Evolutionary conservation across 2,113 vertebrate species (phyloP), one percentile per base, ranked within the genome.

Genomic region (Plotosus lineatus): DNA sequence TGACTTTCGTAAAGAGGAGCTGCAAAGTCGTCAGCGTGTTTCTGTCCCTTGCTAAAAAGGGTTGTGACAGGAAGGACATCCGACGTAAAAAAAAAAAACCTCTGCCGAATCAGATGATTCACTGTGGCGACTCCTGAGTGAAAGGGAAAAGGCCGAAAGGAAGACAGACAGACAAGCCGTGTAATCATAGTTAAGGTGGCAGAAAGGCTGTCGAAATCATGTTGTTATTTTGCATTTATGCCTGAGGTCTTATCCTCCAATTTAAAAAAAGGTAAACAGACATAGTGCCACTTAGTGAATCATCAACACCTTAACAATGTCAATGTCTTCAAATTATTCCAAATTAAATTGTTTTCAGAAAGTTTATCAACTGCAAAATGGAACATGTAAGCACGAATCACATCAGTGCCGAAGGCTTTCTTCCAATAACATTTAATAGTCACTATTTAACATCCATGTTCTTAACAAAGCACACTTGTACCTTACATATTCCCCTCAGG

Each of bases 401-500:
- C 38, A 73, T 63, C 21, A 40, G 23, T 42, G 79, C 56, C 23
- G 5, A 75, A 55, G 46, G 58, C 73, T n/a, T 33, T 75, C 72
- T 44, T 65, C 58, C 40, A 53, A 61, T 60, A 60, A 53, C n/a
- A 40, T 60, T 60, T 73, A 73, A 73, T 48, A 36, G 42, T 42
- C 28, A 46, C n/a, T 19, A 56, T 63, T n/a, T n/a, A n/a, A n/a
- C n/a, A n/a, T n/a, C n/a, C 6, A 74, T 74, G 31, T 74, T 74
- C 56, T 63, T 23, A 48, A 50, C 40, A 42, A 60, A n/a, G 4
- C 40, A 26, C 5, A 7, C 11, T 50, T 56, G 3, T 36, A 55
- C 36, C 50, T 79, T 38, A 42, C 56, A 51, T 44, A 76, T 79
- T 23, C 21, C 40, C 58, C 71, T 60, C 58, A 23, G 72, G 79